Evolutionary conservation across 2,888 invertebrate genomes (phyloP).

Genomic region (Seira sanloemensis): DNA sequence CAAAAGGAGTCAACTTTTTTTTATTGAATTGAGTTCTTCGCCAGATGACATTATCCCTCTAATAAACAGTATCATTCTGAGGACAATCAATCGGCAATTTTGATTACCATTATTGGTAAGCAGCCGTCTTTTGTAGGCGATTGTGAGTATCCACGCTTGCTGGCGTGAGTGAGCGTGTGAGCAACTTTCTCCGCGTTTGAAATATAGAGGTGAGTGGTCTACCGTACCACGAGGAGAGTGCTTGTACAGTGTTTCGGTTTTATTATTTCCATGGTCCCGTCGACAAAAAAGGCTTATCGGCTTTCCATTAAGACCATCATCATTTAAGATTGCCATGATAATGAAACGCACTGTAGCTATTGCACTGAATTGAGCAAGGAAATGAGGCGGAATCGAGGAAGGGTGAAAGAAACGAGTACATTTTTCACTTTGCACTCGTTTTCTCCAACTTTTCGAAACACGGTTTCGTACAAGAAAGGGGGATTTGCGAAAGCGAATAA

Average conservation of each 20-base stretch:
- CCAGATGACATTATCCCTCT: not conserved
- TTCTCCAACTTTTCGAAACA: not conserved
- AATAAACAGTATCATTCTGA: not conserved
- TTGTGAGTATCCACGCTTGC: too few relatives aligned
- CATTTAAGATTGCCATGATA: not conserved
- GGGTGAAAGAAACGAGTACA: not conserved
- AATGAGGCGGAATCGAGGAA: not conserved
- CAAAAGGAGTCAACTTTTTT: not conserved
- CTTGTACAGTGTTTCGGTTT: not conserved
- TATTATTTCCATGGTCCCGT: not conserved
- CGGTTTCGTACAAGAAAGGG: too few relatives aligned
- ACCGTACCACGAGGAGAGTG: not conserved
- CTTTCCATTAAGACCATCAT: constrained; percentile 1
- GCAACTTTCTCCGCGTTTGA: not conserved
- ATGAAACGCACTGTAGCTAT: not conserved
- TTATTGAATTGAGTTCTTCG: not conserved
- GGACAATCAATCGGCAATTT: not conserved
- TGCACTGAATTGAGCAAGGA: too few relatives aligned
- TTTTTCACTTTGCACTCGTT: not conserved
- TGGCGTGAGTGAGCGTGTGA: not conserved
- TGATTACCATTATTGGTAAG: not conserved
- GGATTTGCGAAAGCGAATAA: not conserved
- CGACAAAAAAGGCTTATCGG: not conserved
- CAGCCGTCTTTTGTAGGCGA: not conserved
- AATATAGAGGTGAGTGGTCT: not conserved